phyloP scores from a whole-genome alignment of 2,797 vertebrate genomes.

The Botia almorhae region DNA sequence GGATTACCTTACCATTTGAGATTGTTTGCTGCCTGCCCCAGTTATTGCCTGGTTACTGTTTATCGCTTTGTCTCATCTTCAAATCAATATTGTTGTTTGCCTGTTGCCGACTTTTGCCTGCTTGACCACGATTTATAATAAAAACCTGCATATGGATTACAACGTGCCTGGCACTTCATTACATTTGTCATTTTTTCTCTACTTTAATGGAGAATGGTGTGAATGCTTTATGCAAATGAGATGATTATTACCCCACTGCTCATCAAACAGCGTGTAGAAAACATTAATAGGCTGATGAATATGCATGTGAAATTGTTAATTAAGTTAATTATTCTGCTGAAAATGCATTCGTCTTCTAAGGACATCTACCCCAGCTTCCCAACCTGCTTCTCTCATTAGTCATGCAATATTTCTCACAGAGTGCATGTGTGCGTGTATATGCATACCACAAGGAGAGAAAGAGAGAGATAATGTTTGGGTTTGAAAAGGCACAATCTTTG shows the following conservation, averaged over 20 bases:
- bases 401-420: constrained; percentile 93
- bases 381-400: constrained; percentile 97
- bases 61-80: no score
- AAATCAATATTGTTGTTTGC: no score
- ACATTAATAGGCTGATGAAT: constrained; percentile 99
- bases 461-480: constrained; percentile 40
- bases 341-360: constrained; percentile 99
- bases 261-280: constrained; percentile 96
- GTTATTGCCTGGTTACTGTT: no score
- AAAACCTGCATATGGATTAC: no score
- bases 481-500: background rate
- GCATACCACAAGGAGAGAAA: constrained; percentile 30
- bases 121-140: no score
- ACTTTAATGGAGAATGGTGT: constrained; percentile 85
- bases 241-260: constrained; percentile 98
- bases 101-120: no score
- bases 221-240: constrained; percentile 98
- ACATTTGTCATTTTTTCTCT: constrained; percentile 47
- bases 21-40: no score
- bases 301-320: constrained; percentile 99
- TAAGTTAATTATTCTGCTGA: constrained; percentile 99
- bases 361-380: constrained; percentile 98
- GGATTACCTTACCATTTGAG: no score
- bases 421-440: constrained; percentile 28
- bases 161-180: no score